These are phyloP conservation scores for Enteromius thamalakanensis DNA, from an alignment of 2,797 vertebrate genomes.

Conservation along the genomic window DNA sequence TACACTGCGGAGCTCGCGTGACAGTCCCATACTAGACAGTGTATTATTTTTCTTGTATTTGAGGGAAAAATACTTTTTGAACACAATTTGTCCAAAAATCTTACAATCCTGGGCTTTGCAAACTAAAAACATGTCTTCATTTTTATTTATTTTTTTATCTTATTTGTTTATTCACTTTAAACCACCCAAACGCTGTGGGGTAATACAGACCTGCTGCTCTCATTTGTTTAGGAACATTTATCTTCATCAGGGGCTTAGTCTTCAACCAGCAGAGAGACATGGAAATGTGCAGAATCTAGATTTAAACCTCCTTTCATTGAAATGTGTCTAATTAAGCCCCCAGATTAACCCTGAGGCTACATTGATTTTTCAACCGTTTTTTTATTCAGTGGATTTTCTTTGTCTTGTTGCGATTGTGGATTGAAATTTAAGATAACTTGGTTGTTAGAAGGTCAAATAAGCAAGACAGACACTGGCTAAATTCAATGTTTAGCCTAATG, in stretches of 20 bases:
- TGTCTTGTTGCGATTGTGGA: not conserved
- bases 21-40: not conserved
- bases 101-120: not conserved
- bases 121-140: not conserved
- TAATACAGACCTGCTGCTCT: not conserved
- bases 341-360: slow-evolving; percentile 34
- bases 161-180: not conserved
- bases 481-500: not conserved
- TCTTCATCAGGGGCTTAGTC: slow-evolving; percentile 49
- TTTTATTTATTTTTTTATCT: not conserved
- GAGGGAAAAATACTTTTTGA: not conserved
- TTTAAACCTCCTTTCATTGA: slow-evolving; percentile 49
- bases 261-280: slow-evolving; percentile 38
- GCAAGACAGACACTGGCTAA: slow-evolving; percentile 37
- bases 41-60: not conserved
- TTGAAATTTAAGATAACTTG: slow-evolving; percentile 37
- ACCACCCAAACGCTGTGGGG: not conserved
- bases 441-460: slow-evolving; percentile 21
- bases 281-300: slow-evolving; percentile 18
- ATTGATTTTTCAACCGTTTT: slow-evolving; percentile 49
- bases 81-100: not conserved
- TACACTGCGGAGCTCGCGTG: too few species aligned
- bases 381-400: slow-evolving; percentile 28
- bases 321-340: slow-evolving; percentile 50
- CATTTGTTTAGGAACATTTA: slow-evolving; percentile 35